Percentiles rank a stretch among this genome's conserved stretches.
These are phyloP conservation scores for Cephus sareptanus DNA, from an alignment of 2,888 invertebrate genomes.

Conservation along the genomic window DNA sequence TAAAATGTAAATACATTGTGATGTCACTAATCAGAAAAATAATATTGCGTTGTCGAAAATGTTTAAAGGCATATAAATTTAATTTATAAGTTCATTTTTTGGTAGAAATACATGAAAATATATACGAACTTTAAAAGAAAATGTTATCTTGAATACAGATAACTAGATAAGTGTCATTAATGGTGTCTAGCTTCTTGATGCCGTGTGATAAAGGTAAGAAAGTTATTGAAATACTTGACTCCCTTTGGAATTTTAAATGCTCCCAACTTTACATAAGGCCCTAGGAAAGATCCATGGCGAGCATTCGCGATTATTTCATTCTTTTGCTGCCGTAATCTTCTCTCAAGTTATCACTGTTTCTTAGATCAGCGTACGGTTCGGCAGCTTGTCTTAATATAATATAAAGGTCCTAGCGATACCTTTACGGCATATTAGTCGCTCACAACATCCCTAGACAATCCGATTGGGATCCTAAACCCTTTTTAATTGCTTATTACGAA, in stretches of 20 bases:
- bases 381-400: neutral
- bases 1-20: too few species aligned
- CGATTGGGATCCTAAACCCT: neutral
- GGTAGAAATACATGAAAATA: too few species aligned
- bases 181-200: too few species aligned
- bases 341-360: neutral
- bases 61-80: too few species aligned
- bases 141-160: too few species aligned
- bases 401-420: neutral
- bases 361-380: neutral
- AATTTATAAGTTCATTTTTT: too few species aligned
- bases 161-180: too few species aligned
- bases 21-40: too few species aligned
- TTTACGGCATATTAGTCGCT: neutral
- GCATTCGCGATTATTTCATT: neutral
- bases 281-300: neutral
- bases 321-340: neutral
- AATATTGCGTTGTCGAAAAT: too few species aligned
- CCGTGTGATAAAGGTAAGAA: too few species aligned
- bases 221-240: neutral
- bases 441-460: neutral
- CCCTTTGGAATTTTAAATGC: neutral
- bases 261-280: neutral
- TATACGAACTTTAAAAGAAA: too few species aligned
- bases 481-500: neutral